Percentiles rank a stretch among this genome's conserved stretches.
These are phyloP conservation scores for Chrysemys picta DNA, from an alignment of 2,113 vertebrate species.

Conservation along the genomic window DNA sequence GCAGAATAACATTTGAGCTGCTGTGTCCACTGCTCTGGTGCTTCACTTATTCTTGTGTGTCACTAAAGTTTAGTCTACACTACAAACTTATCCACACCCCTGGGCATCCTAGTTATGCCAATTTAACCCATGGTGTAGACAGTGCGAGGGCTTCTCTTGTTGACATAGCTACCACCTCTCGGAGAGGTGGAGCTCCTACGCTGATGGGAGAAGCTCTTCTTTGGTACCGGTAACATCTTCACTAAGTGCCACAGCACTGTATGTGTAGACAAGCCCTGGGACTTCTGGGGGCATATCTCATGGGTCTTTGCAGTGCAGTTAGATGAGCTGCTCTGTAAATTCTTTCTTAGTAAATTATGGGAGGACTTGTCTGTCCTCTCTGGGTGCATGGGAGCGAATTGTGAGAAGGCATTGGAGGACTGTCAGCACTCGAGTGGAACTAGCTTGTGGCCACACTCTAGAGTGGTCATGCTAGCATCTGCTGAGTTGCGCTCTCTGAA, in stretches of 20 bases:
- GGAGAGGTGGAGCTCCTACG: neutral
- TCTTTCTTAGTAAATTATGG: neutral
- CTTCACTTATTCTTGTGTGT: neutral
- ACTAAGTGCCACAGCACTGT: neutral
- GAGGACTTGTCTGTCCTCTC: neutral
- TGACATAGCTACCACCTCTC: neutral
- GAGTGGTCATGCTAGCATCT: neutral
- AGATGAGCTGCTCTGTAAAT: neutral
- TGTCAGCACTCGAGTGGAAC: neutral
- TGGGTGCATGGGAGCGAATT: neutral
- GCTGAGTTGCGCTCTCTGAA: neutral
- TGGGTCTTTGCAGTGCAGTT: neutral
- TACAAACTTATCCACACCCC: neutral
- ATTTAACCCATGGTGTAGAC: neutral
- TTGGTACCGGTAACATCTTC: neutral
- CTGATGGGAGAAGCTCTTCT: neutral
- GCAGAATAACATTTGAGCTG: neutral
- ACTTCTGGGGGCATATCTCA: neutral
- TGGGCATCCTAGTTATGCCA: neutral
- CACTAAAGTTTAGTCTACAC: neutral
- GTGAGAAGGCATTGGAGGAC: neutral
- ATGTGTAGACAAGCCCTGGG: neutral
- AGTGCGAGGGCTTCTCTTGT: neutral
- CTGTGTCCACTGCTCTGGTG: neutral
- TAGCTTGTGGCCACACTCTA: neutral